Conservation (phyloP, 2,113 vertebrate genomes). For the Misgurnus anguillicaudatus region DNA sequence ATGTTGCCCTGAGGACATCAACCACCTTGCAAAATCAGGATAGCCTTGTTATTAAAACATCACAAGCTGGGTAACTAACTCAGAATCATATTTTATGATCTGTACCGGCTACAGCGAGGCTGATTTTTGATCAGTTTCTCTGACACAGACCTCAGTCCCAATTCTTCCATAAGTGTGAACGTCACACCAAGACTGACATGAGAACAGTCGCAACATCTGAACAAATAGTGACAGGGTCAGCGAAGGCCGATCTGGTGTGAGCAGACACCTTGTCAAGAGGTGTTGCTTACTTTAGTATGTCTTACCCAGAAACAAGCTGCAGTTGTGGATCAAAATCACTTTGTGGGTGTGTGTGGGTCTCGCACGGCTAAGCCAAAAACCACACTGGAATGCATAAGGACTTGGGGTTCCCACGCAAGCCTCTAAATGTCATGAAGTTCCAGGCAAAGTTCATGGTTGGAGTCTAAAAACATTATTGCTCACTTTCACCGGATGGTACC, state of each 20-base stretch:
- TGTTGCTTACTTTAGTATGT: conserved; percentile 64
- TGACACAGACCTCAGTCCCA: conserved; percentile 27
- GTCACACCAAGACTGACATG: conserved; percentile 45
- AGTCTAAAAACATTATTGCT: neutral
- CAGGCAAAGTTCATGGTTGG: neutral
- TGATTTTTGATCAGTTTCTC: conserved; percentile 10
- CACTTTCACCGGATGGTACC: neutral
- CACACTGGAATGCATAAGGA: conserved; percentile 69
- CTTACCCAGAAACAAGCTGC: conserved; percentile 41
- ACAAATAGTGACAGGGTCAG: conserved; percentile 56
- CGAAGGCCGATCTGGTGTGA: conserved; percentile 52
- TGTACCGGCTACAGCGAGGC: neutral
- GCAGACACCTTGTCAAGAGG: conserved; percentile 67
- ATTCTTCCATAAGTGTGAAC: conserved; percentile 45
- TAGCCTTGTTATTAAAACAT: no score
- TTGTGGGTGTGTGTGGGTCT: conserved; percentile 17
- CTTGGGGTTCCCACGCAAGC: conserved; percentile 54
- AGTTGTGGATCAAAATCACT: neutral
- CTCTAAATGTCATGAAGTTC: conserved; percentile 56
- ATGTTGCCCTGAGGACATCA: no score
- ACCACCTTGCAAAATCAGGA: no score
- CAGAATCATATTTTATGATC: neutral
- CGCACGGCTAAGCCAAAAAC: conserved; percentile 56
- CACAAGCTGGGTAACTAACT: neutral
- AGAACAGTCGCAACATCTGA: conserved; percentile 60